A percentile compares a stretch with the other conserved stretches of the same genome.
Evolutionary conservation across 2,797 vertebrate genomes (phyloP).

Genomic region (Hipposideros larvatus): DNA sequence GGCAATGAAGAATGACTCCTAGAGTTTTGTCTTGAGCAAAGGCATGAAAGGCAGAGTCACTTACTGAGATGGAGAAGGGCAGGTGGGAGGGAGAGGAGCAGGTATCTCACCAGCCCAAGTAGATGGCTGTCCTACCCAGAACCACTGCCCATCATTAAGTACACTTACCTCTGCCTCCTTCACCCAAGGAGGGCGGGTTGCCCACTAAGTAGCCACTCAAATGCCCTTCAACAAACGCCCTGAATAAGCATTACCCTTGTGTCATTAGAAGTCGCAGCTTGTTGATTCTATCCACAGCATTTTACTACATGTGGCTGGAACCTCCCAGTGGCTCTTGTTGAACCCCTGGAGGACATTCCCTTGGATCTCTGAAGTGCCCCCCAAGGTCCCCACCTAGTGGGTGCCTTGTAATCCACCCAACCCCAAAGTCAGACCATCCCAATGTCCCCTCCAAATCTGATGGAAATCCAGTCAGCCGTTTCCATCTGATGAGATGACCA

Average conservation of each 20-base stretch:
- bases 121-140: background rate
- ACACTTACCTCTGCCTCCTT: background rate
- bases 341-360: background rate
- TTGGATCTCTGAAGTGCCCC: background rate
- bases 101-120: accelerated
- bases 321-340: background rate
- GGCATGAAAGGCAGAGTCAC: background rate
- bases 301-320: accelerated
- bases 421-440: background rate
- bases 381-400: background rate
- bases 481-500: background rate
- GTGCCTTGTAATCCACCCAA: background rate
- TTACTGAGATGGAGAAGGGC: background rate
- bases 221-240: background rate
- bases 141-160: accelerated
- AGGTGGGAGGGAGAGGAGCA: background rate
- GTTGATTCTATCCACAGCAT: background rate
- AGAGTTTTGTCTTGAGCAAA: background rate
- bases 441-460: background rate
- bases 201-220: accelerated
- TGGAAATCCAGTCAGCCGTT: background rate
- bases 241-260: accelerated
- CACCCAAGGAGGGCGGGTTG: background rate
- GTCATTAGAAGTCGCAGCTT: accelerated
- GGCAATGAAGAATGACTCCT: background rate